Conservation (phyloP, 2,797 vertebrate species). For the Catostomus latipinnis region DNA sequence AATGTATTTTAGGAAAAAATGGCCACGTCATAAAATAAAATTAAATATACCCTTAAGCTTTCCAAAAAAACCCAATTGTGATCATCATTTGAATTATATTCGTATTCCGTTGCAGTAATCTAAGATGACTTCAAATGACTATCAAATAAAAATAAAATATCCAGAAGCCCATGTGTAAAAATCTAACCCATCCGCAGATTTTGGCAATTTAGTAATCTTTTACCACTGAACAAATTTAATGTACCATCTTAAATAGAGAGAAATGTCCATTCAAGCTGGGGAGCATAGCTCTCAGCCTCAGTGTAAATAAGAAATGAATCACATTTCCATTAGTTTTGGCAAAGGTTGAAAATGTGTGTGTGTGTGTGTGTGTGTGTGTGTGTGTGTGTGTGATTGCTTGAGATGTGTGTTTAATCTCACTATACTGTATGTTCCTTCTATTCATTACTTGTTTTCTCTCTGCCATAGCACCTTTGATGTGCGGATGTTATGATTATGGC, state of each 20-base stretch:
- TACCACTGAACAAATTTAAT: conserved; percentile 10
- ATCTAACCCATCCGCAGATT: background rate
- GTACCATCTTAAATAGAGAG: conserved; percentile 35
- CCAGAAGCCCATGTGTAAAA: background rate
- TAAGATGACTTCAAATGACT: background rate
- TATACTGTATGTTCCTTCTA: too few species aligned
- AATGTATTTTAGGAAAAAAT: background rate
- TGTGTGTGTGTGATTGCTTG: background rate
- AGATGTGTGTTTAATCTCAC: background rate
- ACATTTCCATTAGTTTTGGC: conserved; percentile 55
- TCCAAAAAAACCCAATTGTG: background rate
- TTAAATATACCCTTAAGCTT: background rate
- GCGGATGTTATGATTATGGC: too few species aligned
- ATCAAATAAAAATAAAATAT: background rate
- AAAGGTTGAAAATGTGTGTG: conserved; percentile 19
- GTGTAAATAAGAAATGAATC: conserved; percentile 60
- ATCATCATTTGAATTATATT: background rate
- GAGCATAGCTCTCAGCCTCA: conserved; percentile 30
- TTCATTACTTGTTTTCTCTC: too few species aligned
- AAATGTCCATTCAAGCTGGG: conserved; percentile 1
- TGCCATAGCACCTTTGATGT: too few species aligned
- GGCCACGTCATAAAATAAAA: background rate
- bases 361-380: background rate
- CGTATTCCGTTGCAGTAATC: background rate
- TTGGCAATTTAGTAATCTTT: background rate